A percentile compares a stretch with the other conserved stretches of the same genome.
Evolutionary conservation across 1,140 invertebrate species (phyloP).

Genomic region (Acromyrmex heyeri): DNA sequence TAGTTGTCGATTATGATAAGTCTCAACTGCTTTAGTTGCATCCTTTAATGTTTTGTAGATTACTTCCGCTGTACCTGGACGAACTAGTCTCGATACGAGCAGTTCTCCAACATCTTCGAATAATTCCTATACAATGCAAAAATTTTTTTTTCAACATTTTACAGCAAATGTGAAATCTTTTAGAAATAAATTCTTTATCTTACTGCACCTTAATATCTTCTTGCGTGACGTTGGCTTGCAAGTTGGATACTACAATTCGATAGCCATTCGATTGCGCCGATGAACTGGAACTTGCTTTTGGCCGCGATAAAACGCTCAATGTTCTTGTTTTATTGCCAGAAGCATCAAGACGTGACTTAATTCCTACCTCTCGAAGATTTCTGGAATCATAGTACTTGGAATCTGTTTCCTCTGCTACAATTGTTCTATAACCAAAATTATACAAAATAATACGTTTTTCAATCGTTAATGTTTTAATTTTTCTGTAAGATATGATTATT

Average conservation of each 20-base stretch:
- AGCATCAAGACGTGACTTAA: constrained; percentile 86
- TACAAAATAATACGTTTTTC: background rate
- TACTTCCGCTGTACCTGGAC: constrained; percentile 95
- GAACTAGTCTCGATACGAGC: constrained; percentile 93
- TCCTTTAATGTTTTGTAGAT: constrained; percentile 94
- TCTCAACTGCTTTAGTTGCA: constrained; percentile 95
- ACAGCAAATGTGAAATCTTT: background rate
- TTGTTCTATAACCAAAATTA: constrained; percentile 75
- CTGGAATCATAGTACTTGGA: constrained; percentile 83
- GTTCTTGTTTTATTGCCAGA: constrained; percentile 84
- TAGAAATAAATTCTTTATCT: background rate
- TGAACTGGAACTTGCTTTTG: constrained; percentile 83
- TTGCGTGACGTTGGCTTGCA: constrained; percentile 94
- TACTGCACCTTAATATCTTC: constrained; percentile 93
- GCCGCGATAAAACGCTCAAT: constrained; percentile 86
- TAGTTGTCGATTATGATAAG: constrained; percentile 96
- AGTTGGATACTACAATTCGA: constrained; percentile 95
- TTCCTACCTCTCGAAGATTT: constrained; percentile 80
- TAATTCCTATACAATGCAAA: constrained; percentile 90
- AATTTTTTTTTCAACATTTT: background rate
- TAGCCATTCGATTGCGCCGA: constrained; percentile 88
- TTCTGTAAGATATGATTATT: background rate
- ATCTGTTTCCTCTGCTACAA: constrained; percentile 82
- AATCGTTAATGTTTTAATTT: background rate
- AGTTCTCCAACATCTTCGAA: constrained; percentile 97